Percentiles rank a stretch among this genome's conserved stretches.
These are phyloP conservation scores for Protosalanx chinensis DNA, from an alignment of 2,797 vertebrate genomes.

Conservation along the genomic window DNA sequence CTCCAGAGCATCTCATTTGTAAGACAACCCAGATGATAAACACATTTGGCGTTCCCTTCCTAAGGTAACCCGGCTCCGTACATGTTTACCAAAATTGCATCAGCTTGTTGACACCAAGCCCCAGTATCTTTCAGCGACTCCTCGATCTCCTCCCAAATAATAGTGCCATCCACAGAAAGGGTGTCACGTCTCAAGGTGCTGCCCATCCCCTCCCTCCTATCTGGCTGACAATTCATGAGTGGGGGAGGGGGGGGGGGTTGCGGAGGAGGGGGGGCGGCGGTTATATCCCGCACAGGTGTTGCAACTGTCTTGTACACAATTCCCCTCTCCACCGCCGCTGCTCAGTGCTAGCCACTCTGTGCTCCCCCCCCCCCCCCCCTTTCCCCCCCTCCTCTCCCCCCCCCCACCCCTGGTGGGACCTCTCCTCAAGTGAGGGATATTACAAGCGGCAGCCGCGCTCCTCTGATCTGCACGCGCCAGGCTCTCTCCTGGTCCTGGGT, in stretches of 20 bases:
- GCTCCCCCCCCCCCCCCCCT: constrained; percentile 39
- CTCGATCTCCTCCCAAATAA: constrained; percentile 74
- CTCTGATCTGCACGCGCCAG: constrained; percentile 77
- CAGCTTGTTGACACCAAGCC: constrained; percentile 72
- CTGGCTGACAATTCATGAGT: constrained; percentile 56
- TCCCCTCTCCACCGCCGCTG: constrained; percentile 62
- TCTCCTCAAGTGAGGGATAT: constrained; percentile 80
- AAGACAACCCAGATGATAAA: constrained; percentile 57
- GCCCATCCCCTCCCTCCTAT: constrained; percentile 61
- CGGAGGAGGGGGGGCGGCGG: constrained; percentile 20
- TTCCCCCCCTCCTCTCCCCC: not conserved
- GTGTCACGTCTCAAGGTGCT: constrained; percentile 77
- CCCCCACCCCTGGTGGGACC: constrained; percentile 64
- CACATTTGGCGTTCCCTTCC: constrained; percentile 49
- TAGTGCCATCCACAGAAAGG: constrained; percentile 70
- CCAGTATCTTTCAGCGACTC: constrained; percentile 60
- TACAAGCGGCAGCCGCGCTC: constrained; percentile 79
- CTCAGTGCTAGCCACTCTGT: constrained; percentile 66
- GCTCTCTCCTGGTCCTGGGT: constrained; percentile 76
- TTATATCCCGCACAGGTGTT: constrained; percentile 73
- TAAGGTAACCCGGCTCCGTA: constrained; percentile 60
- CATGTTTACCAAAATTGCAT: constrained; percentile 76
- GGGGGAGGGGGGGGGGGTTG: constrained; percentile 31
- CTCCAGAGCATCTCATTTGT: constrained; percentile 43
- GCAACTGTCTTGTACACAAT: constrained; percentile 70